phyloP scores from a whole-genome alignment of 2,113 vertebrate genomes.

The Gobiocypris rarus region DNA sequence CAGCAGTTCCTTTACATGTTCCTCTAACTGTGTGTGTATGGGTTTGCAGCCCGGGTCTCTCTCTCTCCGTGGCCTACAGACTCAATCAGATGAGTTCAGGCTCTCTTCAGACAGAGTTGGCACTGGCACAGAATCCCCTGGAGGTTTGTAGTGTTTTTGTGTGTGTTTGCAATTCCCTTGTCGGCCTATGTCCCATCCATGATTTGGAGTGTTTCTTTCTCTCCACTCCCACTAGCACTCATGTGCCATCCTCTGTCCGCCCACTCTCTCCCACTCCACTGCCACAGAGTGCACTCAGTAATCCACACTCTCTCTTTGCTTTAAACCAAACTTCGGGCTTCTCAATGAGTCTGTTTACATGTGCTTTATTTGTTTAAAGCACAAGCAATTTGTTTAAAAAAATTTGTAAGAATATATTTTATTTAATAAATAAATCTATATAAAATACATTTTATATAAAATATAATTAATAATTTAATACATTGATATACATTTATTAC shows the following conservation, averaged over 20 bases:
- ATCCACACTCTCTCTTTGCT: slow-evolving; percentile 17
- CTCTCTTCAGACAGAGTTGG: slow-evolving; percentile 83
- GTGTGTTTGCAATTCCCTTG: background rate
- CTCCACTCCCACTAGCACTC: slow-evolving; percentile 35
- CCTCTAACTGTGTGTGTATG: background rate
- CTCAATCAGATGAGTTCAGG: slow-evolving; percentile 71
- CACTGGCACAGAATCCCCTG: slow-evolving; percentile 81
- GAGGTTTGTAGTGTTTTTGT: slow-evolving; percentile 73
- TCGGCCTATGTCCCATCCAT: background rate
- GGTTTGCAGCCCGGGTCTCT: slow-evolving; percentile 65
- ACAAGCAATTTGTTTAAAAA: background rate
- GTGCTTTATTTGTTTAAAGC: background rate
- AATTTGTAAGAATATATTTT: too few species aligned
- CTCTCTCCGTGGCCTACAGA: slow-evolving; percentile 72
- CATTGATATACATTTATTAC: too few species aligned
- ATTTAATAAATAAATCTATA: background rate
- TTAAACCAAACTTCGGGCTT: background rate
- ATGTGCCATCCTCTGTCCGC: background rate
- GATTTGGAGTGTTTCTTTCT: slow-evolving; percentile 12
- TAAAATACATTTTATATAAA: too few species aligned
- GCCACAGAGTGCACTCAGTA: slow-evolving; percentile 4
- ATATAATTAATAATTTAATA: too few species aligned
- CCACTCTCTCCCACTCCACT: slow-evolving; percentile 25
- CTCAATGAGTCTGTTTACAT: background rate
- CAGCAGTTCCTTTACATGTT: background rate